These are phyloP conservation scores for Temnothorax nylanderi DNA, from an alignment of 1,140 invertebrate genomes.

Conservation along the genomic window DNA sequence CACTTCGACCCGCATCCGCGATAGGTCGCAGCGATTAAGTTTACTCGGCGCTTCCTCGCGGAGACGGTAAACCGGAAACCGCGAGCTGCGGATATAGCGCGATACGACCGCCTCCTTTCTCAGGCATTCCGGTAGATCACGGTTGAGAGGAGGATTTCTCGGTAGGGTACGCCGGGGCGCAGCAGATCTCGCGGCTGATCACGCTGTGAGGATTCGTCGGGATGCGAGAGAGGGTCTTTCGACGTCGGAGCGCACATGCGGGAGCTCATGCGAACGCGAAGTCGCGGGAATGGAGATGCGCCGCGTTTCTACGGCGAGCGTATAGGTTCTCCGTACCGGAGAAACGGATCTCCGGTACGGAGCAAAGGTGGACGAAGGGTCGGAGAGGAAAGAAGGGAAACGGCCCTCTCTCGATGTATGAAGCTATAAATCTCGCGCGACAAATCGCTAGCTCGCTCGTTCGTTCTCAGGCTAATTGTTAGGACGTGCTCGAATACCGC, in stretches of 20 bases:
- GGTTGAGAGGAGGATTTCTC: conserved; percentile 61
- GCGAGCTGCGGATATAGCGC: neutral
- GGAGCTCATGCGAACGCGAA: conserved; percentile 23
- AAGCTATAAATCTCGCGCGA: conserved; percentile 79
- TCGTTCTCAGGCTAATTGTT: conserved; percentile 80
- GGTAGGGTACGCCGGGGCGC: conserved; percentile 23
- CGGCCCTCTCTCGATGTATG: conserved; percentile 69
- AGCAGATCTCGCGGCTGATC: conserved; percentile 70
- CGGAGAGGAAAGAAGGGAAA: conserved; percentile 12
- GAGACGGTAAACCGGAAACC: conserved; percentile 62
- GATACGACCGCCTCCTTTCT: conserved; percentile 63
- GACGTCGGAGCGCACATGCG: conserved; percentile 48
- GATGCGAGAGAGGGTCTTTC: conserved; percentile 25
- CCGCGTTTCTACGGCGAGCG: conserved; percentile 7
- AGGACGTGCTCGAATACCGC: conserved; percentile 74
- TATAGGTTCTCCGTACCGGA: conserved; percentile 39
- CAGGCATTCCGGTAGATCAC: conserved; percentile 74
- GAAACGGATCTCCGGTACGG: conserved; percentile 18
- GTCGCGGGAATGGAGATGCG: conserved; percentile 48
- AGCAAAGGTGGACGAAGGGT: conserved; percentile 11
- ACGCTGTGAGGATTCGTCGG: conserved; percentile 64
- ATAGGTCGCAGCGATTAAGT: conserved; percentile 27
- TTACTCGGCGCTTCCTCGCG: neutral
- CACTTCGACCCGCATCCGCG: conserved; percentile 32
- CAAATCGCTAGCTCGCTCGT: conserved; percentile 76